A percentile compares a stretch with the other conserved stretches of the same genome.
Evolutionary conservation across 2,797 vertebrate species (phyloP).

Genomic region (Hoplostethus mediterraneus): DNA sequence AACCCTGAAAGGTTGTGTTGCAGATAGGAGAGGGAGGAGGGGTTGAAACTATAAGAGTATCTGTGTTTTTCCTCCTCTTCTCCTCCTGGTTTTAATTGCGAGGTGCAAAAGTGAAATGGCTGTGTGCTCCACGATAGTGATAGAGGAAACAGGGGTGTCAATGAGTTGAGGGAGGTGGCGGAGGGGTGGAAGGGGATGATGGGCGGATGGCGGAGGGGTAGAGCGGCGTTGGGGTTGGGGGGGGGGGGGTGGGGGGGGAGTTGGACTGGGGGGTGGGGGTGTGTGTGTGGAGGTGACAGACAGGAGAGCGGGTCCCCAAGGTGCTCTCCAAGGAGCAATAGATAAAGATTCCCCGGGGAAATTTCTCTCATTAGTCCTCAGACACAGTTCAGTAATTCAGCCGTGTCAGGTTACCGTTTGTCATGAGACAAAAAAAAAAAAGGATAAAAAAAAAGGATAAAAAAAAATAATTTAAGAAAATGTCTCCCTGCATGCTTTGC

Average conservation of each 20-base stretch:
- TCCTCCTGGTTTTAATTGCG: slow-evolving; percentile 91
- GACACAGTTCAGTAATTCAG: slow-evolving; percentile 98
- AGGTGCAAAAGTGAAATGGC: slow-evolving; percentile 98
- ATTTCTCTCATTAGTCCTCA: slow-evolving; percentile 98
- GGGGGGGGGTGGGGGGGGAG: slow-evolving; percentile 26
- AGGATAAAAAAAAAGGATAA: slow-evolving; percentile 29
- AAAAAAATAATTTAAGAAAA: slow-evolving; percentile 44
- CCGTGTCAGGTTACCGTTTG: slow-evolving; percentile 93
- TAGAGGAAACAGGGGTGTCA: slow-evolving; percentile 93
- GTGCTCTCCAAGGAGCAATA: slow-evolving; percentile 93
- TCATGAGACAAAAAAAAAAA: slow-evolving; percentile 85
- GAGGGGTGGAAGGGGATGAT: slow-evolving; percentile 79
- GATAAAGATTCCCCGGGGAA: slow-evolving; percentile 97
- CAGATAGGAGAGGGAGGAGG: slow-evolving; percentile 43
- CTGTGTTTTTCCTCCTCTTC: slow-evolving; percentile 78
- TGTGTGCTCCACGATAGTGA: slow-evolving; percentile 92
- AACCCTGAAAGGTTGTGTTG: slow-evolving; percentile 60
- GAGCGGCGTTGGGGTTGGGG: slow-evolving; percentile 43
- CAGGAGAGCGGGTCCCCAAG: slow-evolving; percentile 91
- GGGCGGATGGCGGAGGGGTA: slow-evolving; percentile 76
- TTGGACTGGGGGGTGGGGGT: slow-evolving; percentile 8
- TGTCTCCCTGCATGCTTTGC: slow-evolving; percentile 76
- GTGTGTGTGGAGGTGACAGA: slow-evolving; percentile 91
- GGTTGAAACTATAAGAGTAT: slow-evolving; percentile 76
- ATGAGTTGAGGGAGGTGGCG: slow-evolving; percentile 87